phyloP scores from a whole-genome alignment of 2,888 invertebrate species.

The Melieria omissa region DNA sequence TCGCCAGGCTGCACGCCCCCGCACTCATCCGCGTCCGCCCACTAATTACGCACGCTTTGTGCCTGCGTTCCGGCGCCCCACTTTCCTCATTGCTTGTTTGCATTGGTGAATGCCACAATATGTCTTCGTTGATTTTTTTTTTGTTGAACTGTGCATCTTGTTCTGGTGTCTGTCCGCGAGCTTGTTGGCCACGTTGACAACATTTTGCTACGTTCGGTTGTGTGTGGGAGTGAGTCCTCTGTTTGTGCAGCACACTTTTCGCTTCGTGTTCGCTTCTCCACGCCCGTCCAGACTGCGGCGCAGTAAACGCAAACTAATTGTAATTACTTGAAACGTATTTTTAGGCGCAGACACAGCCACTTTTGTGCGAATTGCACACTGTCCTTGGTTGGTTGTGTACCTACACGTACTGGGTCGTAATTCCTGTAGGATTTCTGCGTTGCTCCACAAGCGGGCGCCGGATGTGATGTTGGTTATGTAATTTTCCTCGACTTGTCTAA shows the following conservation, averaged over 20 bases:
- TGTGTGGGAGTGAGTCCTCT: background rate
- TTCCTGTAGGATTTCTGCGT: conserved; percentile 39
- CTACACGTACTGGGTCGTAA: conserved; percentile 16
- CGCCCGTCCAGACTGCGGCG: background rate
- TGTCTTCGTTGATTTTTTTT: background rate
- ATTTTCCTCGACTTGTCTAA: background rate
- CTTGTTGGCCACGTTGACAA: background rate
- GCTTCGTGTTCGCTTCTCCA: background rate
- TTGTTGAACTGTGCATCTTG: background rate
- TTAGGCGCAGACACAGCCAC: conserved; percentile 8
- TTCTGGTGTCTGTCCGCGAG: background rate
- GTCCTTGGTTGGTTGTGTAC: background rate
- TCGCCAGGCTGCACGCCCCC: conserved; percentile 3
- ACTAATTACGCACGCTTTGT: background rate
- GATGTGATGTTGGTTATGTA: background rate
- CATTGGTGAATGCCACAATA: too few species aligned
- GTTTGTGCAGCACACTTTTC: background rate
- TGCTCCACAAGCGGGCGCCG: background rate
- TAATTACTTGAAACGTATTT: conserved; percentile 57
- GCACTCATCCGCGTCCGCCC: too few species aligned
- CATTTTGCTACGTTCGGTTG: background rate
- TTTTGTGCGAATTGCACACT: background rate
- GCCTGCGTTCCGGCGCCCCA: background rate
- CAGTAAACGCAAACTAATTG: conserved; percentile 51
- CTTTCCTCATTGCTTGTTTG: background rate